Conservation (phyloP, 2,113 vertebrate genomes). For the Salvelinus alpinus region DNA sequence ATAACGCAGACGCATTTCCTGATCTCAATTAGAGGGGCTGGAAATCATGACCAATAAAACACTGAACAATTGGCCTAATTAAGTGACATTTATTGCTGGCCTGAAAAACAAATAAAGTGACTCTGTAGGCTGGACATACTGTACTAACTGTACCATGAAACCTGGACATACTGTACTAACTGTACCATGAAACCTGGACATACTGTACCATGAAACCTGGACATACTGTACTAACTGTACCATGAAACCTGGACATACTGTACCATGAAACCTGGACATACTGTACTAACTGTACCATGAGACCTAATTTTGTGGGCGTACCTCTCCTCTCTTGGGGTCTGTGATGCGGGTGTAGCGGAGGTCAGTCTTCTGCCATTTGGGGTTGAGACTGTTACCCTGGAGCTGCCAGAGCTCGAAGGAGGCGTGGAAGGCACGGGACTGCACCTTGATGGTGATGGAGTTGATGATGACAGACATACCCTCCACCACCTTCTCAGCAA, state of each 20-base stretch:
- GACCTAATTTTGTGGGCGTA: constrained; percentile 44
- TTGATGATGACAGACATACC: constrained; percentile 98
- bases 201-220: no score
- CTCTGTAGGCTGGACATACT: no score
- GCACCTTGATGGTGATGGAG: constrained; percentile 96
- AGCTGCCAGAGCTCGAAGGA: constrained; percentile 98
- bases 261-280: no score
- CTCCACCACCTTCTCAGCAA: constrained; percentile 98
- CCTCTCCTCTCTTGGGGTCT: constrained; percentile 93
- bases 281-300: no score
- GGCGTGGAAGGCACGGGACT: constrained; percentile 92
- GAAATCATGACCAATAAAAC: constrained; percentile 12
- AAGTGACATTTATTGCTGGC: constrained; percentile 18
- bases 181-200: no score
- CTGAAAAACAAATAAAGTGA: no score
- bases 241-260: no score
- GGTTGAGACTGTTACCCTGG: constrained; percentile 95
- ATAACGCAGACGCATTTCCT: neutral
- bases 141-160: no score
- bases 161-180: no score
- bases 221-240: no score
- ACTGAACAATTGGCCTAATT: constrained; percentile 23
- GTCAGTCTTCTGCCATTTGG: constrained; percentile 92
- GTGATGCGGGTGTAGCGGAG: constrained; percentile 91
- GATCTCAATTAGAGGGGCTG: constrained; percentile 16